Evolutionary conservation across 2,797 vertebrate genomes (phyloP).

Genomic region (Vipera ursinii): DNA sequence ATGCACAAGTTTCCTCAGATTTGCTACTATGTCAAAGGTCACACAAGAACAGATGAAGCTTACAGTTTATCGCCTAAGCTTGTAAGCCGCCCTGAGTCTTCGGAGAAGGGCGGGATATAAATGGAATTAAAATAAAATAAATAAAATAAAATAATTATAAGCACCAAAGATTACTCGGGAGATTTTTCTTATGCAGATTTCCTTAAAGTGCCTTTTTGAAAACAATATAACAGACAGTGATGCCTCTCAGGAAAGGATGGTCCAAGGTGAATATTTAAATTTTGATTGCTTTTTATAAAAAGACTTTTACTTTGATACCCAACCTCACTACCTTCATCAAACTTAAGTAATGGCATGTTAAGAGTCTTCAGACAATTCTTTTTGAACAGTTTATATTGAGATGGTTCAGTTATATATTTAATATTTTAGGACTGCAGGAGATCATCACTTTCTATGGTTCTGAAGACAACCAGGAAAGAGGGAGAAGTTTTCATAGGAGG

Average conservation of each 20-base stretch:
- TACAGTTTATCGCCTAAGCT: constrained; percentile 50
- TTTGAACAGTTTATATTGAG: constrained; percentile 66
- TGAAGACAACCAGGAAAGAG: constrained; percentile 11
- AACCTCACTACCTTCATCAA: constrained; percentile 30
- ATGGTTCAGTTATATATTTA: constrained; percentile 74
- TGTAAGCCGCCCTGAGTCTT: no score
- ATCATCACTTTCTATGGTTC: constrained; percentile 58
- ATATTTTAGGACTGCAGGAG: constrained; percentile 70
- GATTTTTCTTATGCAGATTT: constrained; percentile 50
- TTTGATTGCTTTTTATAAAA: constrained; percentile 49
- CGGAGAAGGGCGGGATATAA: no score
- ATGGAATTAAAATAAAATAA: no score
- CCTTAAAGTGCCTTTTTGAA: constrained; percentile 15
- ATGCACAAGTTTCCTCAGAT: constrained; percentile 12
- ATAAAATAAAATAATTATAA: constrained; percentile 17
- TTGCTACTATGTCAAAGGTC: neutral
- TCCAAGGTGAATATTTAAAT: constrained; percentile 57
- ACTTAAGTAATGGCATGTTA: constrained; percentile 54
- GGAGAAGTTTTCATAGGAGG: neutral
- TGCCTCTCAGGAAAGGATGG: constrained; percentile 32
- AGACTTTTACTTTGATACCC: constrained; percentile 49
- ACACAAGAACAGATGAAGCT: neutral
- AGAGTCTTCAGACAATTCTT: constrained; percentile 58
- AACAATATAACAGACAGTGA: constrained; percentile 47
- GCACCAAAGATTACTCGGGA: constrained; percentile 54